phyloP scores from a whole-genome alignment of 2,797 vertebrate species.

The Phaenicophaeus curvirostris region DNA sequence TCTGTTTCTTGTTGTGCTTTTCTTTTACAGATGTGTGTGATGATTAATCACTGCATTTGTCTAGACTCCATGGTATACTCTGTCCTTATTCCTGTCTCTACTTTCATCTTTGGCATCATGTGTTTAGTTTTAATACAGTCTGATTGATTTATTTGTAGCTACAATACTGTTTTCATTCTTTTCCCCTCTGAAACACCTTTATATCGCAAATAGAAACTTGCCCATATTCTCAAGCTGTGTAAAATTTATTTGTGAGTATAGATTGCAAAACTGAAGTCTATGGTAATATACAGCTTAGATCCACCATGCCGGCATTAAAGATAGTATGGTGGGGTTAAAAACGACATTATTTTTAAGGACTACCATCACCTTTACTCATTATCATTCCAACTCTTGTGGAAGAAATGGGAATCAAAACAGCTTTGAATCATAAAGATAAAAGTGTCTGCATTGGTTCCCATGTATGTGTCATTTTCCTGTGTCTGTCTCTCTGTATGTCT shows the following conservation, averaged over 20 bases:
- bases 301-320: background rate
- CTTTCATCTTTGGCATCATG: slow-evolving; percentile 64
- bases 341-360: background rate
- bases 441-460: background rate
- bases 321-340: background rate
- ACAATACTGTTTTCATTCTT: slow-evolving; percentile 51
- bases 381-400: background rate
- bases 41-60: slow-evolving; percentile 63
- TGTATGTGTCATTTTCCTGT: background rate
- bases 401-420: background rate
- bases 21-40: slow-evolving; percentile 14
- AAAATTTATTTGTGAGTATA: slow-evolving; percentile 61
- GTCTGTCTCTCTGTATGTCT: background rate
- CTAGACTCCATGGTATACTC: slow-evolving; percentile 69
- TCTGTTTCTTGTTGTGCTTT: background rate
- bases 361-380: background rate
- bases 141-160: slow-evolving; percentile 57
- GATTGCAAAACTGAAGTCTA: slow-evolving; percentile 46
- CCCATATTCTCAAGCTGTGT: slow-evolving; percentile 19
- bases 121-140: slow-evolving; percentile 62
- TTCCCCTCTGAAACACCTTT: slow-evolving; percentile 24
- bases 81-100: slow-evolving; percentile 48
- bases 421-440: background rate
- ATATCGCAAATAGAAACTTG: slow-evolving; percentile 48
- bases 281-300: background rate